Percentiles rank a stretch among this genome's conserved stretches.
Evolutionary conservation across 2,888 invertebrate genomes (phyloP).

Genomic region (Leptinotarsa peninsularis): DNA sequence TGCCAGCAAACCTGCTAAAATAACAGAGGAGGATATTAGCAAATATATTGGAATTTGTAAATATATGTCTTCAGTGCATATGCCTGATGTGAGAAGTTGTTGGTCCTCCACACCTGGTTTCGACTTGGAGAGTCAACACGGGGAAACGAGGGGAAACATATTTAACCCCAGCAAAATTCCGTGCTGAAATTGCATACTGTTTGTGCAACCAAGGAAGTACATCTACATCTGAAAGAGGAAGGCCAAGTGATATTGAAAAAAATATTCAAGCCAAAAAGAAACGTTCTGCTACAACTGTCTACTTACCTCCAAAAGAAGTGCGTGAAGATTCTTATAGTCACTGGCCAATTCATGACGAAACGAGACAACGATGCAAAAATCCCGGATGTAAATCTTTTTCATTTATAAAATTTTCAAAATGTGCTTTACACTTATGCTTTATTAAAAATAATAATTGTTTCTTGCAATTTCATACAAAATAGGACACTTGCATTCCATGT

Average conservation of each 20-base stretch:
- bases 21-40: background rate
- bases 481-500: background rate
- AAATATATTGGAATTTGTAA: background rate
- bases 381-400: background rate
- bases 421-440: background rate
- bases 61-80: background rate
- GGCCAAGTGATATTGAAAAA: too few species aligned
- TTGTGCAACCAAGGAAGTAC: constrained; percentile 29
- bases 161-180: background rate
- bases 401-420: too few species aligned
- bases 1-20: too few species aligned
- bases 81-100: background rate
- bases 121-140: background rate
- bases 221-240: constrained; percentile 20
- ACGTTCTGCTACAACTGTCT: too few species aligned
- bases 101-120: background rate
- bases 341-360: constrained; percentile 2
- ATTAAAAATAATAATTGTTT: background rate
- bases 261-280: too few species aligned
- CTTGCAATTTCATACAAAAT: background rate
- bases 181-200: constrained; percentile 37
- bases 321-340: constrained; percentile 23
- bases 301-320: too few species aligned
- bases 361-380: background rate
- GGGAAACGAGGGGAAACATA: background rate